Base-by-base conservation (phyloP, 2,113 vertebrate genomes). In the Peromyscus leucopus region DNA sequence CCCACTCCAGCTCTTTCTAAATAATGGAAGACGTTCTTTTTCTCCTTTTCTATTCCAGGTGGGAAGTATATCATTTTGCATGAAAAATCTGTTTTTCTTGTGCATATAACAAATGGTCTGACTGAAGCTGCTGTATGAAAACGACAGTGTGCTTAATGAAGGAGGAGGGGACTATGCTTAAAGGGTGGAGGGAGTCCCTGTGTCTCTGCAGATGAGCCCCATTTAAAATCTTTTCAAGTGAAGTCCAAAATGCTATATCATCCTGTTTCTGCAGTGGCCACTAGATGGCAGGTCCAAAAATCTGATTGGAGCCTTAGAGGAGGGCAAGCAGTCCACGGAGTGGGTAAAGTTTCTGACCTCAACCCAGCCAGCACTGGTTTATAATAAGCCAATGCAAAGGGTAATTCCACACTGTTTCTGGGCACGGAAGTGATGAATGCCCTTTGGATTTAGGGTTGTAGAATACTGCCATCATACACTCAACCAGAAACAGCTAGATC, bases 251-350 rank as follows among this genome's bases (percentile, higher is more conserved):
- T 79, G 85, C 48, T 72, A n/a, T 7, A 91, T 0, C 72, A 42
- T 67, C 57, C 95, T 89, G 89, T 89, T 92, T 96, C 46, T 72
- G 16, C 42, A 95, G 89, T 97, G 96, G 91, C 97, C 98, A 98
- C 96, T 97, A 98, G 97, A 96, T 98, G 97, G 97, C 97, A 96
- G 97, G 95, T 96, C 94, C 97, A 97, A 96, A 96, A 97, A 95
- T 94, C 36, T 71, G 85, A 89, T 0, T 74, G 90, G 88, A 94
- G 89, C 39, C 65, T 97, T 46, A 31, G 2, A 61, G 55, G 89
- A 97, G 95, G 97, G 90, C 48, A 89, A 33, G 78, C 95, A 31
- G 82, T 82, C 59, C 9, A n/a, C 1, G 31, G 63, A 28, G 74
- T 59, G 65, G 28, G 67, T 48, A 89, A n/a, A 42, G 42, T 39